phyloP scores from a whole-genome alignment of 2,888 invertebrate species.

The Dasypogon diadema region DNA sequence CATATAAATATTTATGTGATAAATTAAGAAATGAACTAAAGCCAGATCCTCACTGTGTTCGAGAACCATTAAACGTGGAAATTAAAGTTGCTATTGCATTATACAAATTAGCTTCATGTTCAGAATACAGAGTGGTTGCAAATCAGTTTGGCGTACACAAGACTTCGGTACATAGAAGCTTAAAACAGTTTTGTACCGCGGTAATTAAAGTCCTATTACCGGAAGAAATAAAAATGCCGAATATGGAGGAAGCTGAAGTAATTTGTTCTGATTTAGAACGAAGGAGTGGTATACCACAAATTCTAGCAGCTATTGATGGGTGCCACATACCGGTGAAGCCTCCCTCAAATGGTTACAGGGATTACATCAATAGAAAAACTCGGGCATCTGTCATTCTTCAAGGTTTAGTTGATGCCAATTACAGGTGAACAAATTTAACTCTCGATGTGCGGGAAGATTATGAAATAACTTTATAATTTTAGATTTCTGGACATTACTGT shows the following conservation, averaged over 20 bases:
- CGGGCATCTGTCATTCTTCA: conserved; percentile 6
- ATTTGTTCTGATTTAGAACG: neutral
- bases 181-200: conserved; percentile 60
- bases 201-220: conserved; percentile 57
- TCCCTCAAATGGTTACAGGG: neutral
- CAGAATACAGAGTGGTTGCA: conserved; percentile 58
- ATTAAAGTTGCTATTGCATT: conserved; percentile 58
- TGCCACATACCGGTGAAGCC: conserved; percentile 13
- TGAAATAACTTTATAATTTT: no score
- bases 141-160: conserved; percentile 59
- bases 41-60: conserved; percentile 36
- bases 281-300: neutral
- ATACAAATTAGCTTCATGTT: conserved; percentile 57
- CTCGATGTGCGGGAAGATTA: no score
- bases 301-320: conserved; percentile 44
- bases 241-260: conserved; percentile 57
- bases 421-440: neutral
- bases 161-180: conserved; percentile 56
- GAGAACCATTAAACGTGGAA: conserved; percentile 53
- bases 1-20: conserved; percentile 30
- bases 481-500: no score
- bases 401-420: conserved; percentile 10
- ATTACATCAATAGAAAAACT: neutral
- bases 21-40: conserved; percentile 8
- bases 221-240: conserved; percentile 59